Percentiles rank a stretch among this genome's conserved stretches.
These are phyloP conservation scores for Drosophila hamatofila DNA, from an alignment of 2,888 invertebrate species.

Conservation along the genomic window DNA sequence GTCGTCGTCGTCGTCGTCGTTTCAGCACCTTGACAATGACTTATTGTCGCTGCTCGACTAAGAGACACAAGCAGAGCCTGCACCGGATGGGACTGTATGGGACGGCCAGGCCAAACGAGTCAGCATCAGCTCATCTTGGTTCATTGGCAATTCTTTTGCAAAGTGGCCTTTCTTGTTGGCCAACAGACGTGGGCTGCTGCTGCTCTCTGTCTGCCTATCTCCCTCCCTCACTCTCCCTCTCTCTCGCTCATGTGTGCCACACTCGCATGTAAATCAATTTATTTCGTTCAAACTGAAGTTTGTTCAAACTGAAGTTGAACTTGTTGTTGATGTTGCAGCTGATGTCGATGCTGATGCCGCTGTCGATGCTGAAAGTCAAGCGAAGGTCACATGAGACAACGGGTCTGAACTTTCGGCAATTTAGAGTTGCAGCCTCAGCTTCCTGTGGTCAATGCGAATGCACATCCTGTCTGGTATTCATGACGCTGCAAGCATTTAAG, in stretches of 20 bases:
- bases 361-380: conserved; percentile 38
- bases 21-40: conserved; percentile 79
- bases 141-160: conserved; percentile 71
- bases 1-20: conserved; percentile 54
- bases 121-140: conserved; percentile 54
- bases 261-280: conserved; percentile 73
- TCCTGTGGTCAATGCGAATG: conserved; percentile 58
- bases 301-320: conserved; percentile 39
- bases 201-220: not conserved
- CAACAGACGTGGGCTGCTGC: conserved; percentile 50
- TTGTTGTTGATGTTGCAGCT: conserved; percentile 24
- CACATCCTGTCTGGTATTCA: conserved; percentile 68
- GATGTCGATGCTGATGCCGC: not conserved
- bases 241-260: conserved; percentile 24
- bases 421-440: conserved; percentile 47
- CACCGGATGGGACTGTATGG: conserved; percentile 11
- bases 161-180: conserved; percentile 70
- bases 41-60: conserved; percentile 63
- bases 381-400: conserved; percentile 60
- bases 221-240: not conserved
- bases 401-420: conserved; percentile 34
- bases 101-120: conserved; percentile 1
- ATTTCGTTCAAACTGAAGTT: conserved; percentile 56
- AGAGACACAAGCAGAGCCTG: conserved; percentile 26
- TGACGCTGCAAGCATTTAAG: conserved; percentile 72